Evolutionary conservation across 2,797 vertebrate species (phyloP), one percentile per base, ranked within the genome.

Genomic region (Limosa lapponica): DNA sequence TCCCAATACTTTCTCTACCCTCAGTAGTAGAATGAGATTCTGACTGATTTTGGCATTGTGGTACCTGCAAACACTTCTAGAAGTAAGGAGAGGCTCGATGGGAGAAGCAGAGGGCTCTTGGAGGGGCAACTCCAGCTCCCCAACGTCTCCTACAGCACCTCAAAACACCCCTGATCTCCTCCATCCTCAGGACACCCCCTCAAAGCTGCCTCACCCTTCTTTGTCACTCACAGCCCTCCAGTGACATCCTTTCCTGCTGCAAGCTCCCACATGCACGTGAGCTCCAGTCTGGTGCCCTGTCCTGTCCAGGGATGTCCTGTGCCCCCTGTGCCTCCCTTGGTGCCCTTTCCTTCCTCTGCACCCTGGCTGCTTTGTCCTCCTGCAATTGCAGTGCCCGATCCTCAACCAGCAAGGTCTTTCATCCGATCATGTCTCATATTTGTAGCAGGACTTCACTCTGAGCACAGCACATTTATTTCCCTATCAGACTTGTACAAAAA

Each of bases 291-390:
- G 0, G 17, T 6, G 5, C 7, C 25, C 18, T 57, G 0, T 0
- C 11, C 25, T 2, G 1, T 13, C 6, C 0, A 0, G 34, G 28
- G 64, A 18, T 6, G 61, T 14, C 18, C 7, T 1, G 0, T 1
- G 2, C 8, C 27, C 19, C 15, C 23, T 3, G 1, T 0, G 0
- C 8, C 8, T 39, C 8, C 4, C 19, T 22, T 44, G 22, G 30
- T 1, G 2, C 3, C 9, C 4, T 11, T 22, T 69, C 13, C 52
- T 34, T 34, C 9, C 10, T 4, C 14, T 8, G 5, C 13, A 48
- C 13, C 36, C 20, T 10, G 16, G 5, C 6, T 70, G 13, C 49
- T 80, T 55, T 3, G 0, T 12, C 39, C 30, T 34, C 14, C 0
- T 0, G 30, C 14, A 0, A 0, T 61, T 61, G 22, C 2, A 1